phyloP scores from a whole-genome alignment of 2,888 invertebrate species.

The Meliscaeva auricollis region DNA sequence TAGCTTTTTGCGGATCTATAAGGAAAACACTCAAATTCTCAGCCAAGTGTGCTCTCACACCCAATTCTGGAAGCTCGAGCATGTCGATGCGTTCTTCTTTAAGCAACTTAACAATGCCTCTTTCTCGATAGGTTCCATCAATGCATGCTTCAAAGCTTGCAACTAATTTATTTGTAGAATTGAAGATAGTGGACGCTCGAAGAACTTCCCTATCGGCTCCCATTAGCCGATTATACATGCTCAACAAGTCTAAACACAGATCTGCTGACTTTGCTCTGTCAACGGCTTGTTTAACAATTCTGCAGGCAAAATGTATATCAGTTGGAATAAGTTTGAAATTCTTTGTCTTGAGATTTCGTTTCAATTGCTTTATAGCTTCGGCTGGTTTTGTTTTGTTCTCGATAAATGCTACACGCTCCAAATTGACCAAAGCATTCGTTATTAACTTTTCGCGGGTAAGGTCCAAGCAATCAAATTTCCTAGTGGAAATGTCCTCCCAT shows the following conservation, averaged over 20 bases:
- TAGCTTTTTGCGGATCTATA: constrained; percentile 80
- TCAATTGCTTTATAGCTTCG: constrained; percentile 44
- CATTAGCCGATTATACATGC: constrained; percentile 85
- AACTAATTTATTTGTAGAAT: constrained; percentile 87
- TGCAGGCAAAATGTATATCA: constrained; percentile 85
- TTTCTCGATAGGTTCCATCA: constrained; percentile 80
- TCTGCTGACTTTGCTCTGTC: constrained; percentile 67
- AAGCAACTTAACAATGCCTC: not conserved
- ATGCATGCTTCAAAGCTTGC: constrained; percentile 86
- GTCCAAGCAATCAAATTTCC: constrained; percentile 77
- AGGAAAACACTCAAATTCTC: constrained; percentile 81
- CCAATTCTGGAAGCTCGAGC: constrained; percentile 71
- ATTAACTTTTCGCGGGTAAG: constrained; percentile 74
- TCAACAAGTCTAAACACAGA: constrained; percentile 78
- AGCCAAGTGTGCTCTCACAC: constrained; percentile 79
- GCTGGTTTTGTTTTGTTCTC: not conserved
- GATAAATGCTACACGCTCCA: constrained; percentile 76
- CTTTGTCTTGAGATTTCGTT: constrained; percentile 14
- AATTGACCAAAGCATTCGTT: constrained; percentile 77
- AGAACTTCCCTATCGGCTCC: constrained; percentile 82
- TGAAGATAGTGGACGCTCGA: constrained; percentile 84
- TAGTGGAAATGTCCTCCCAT: constrained; percentile 85
- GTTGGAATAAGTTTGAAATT: constrained; percentile 85
- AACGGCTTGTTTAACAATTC: constrained; percentile 79
- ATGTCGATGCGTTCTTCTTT: constrained; percentile 66